Evolutionary conservation across 2,888 invertebrate genomes (phyloP), one percentile per base, ranked within the genome.

Genomic region (Agrenia bidenticulata): DNA sequence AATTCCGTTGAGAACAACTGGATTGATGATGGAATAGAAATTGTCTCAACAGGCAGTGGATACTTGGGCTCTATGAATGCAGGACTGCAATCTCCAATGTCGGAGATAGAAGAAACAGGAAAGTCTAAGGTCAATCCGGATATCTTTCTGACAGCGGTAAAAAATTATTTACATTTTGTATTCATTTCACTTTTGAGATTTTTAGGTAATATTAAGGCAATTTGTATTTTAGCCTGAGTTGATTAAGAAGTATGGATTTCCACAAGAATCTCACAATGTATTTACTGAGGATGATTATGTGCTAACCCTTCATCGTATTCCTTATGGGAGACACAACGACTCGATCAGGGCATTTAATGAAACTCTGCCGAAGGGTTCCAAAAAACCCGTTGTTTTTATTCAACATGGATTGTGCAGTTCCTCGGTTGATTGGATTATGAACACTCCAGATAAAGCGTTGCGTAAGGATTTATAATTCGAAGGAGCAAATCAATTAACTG

Each of bases 371-470:
- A 26, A 7, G n/a, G 45, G 27, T 1, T 13, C 4, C 2, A 45
- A 45, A 27, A 58, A 45, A 17, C 58, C 58, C 23, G 27, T 58
- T n/a, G 58, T 45, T 2, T 58, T 58, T 2, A 15, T 58, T 11
- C 58, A 58, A 21, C 58, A 58, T 24, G 58, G 58, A 26, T 17
- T 58, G 2, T 58, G 58, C 41, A 58, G 58, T 19, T 58, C 58
- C 7, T 45, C 45, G 2, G 58, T 49, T 5, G 58, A 58, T 19
- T 58, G 58, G 58, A 58, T 58, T 24, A 58, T 58, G 58, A 58
- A 58, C 17, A 58, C 58, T 26, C 5, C 49, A 2, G 58, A 58
- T 23, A 58, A 58, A 45, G 58, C 58, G 2, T 45, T 58, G n/a
- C 58, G 57, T 57, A 57, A 57, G 11, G n/a, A 17, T 5, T 45